These are phyloP conservation scores for Cosmia pyralina DNA, from an alignment of 2,888 invertebrate genomes.

Conservation along the genomic window DNA sequence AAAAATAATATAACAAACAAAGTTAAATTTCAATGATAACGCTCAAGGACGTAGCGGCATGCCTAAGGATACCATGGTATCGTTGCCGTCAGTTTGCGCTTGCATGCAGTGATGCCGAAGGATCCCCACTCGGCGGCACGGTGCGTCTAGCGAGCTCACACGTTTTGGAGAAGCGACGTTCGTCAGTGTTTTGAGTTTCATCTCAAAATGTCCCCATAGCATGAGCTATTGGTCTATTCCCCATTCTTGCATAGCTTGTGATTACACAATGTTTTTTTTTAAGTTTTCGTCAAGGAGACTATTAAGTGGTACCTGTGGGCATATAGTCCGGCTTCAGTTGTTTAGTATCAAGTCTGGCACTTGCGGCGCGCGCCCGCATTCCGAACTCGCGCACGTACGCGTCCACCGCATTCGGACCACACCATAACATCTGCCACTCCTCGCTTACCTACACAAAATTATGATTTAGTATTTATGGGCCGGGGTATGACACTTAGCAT, in stretches of 20 bases:
- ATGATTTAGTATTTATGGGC: not conserved
- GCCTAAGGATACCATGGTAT: no score
- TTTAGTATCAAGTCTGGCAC: conserved; percentile 62
- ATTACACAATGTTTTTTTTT: not conserved
- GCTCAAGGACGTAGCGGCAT: no score
- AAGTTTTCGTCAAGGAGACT: not conserved
- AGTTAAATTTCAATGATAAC: no score
- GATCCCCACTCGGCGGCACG: no score
- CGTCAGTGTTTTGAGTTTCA: not conserved
- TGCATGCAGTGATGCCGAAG: no score
- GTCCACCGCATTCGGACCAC: conserved; percentile 77
- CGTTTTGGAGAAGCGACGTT: not conserved
- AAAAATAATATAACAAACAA: no score
- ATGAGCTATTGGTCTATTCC: not conserved
- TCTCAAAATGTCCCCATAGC: not conserved
- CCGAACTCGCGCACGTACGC: conserved; percentile 81
- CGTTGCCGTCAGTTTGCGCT: no score
- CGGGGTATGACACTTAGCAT: no score
- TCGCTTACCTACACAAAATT: conserved; percentile 78
- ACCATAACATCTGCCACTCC: conserved; percentile 83
- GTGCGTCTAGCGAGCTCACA: not conserved
- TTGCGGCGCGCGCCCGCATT: conserved; percentile 78
- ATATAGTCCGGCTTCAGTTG: conserved; percentile 66
- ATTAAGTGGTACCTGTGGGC: conserved; percentile 73
- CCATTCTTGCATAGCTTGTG: not conserved